Conservation (phyloP, 2,113 vertebrate genomes). For the Lepus timidus region DNA sequence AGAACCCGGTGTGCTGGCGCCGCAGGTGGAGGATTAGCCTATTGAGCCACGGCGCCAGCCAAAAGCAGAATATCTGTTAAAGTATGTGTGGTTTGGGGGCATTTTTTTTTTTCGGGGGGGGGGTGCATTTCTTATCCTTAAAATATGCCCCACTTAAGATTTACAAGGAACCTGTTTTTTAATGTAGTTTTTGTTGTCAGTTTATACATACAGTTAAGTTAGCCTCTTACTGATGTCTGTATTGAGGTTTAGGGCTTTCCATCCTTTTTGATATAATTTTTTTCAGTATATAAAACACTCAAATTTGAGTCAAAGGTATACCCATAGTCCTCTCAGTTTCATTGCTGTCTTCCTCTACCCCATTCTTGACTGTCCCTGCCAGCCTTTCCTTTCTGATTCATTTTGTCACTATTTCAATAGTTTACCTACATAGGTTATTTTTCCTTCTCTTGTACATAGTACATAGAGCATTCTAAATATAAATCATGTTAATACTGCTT, state of each 20-base stretch:
- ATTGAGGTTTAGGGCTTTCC: constrained; percentile 4
- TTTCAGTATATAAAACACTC: background rate
- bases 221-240: background rate
- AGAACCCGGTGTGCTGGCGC: no score
- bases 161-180: background rate
- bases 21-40: no score
- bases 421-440: background rate
- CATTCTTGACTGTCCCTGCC: background rate
- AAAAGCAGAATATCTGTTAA: background rate
- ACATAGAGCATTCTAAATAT: background rate
- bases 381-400: background rate
- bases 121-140: background rate
- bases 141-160: background rate
- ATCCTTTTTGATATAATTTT: background rate
- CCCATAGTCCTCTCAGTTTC: background rate
- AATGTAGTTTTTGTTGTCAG: background rate
- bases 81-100: background rate
- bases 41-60: no score
- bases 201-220: background rate
- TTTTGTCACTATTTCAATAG: background rate
- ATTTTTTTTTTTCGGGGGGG: background rate
- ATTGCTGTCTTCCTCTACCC: background rate
- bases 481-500: background rate
- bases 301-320: background rate
- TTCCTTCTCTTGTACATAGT: background rate